Base-by-base conservation (phyloP, 2,113 vertebrate genomes). In the Cichladusa arquata region DNA sequence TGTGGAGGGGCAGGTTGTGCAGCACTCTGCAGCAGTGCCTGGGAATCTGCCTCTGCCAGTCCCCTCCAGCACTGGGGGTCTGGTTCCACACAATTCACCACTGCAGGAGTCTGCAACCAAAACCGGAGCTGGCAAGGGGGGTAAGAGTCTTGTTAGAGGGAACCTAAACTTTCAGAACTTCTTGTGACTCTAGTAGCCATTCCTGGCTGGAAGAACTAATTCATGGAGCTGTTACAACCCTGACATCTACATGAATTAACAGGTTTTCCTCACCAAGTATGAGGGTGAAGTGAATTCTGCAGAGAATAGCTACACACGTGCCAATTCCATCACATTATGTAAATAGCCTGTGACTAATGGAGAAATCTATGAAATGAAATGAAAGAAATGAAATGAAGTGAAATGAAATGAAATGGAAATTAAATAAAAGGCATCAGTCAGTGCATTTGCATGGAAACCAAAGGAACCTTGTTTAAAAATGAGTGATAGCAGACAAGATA, bases 261-360 rank as follows among this genome's bases (percentile, higher is more conserved):
- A 60, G 48, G 50, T 78, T 73, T 90, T 80, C n/a, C 82, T 92
- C n/a, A 9, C 18, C 36, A 40, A 54, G 67, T 42, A 19, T n/a
- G 70, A 95, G 40, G 33, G 14, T 87, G 78, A 92, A 73, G 40
- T 53, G 56, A 94, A 86, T 93, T 95, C 80, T 80, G 85, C 90
- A 47, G 86, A 81, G 89, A 89, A 20, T 40, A 74, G 57, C 66
- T 92, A 50, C 78, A 36, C 90, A 44, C 34, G 47, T 95, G 95
- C 81, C 92, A 81, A 5, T 93, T 86, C 95, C 82, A 90, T 95
- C 92, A 95, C 89, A 92, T 95, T 93, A 96, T 96, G 92, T 91
- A 95, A 96, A 96, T 88, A 73, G 78, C 42, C 83, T 53, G 54
- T 95, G 94, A 97, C 81, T 97, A 91, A 96, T 33, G 94, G 92